Conservation (phyloP, 2,888 invertebrate genomes). For the Trissolcus brochymenae region DNA sequence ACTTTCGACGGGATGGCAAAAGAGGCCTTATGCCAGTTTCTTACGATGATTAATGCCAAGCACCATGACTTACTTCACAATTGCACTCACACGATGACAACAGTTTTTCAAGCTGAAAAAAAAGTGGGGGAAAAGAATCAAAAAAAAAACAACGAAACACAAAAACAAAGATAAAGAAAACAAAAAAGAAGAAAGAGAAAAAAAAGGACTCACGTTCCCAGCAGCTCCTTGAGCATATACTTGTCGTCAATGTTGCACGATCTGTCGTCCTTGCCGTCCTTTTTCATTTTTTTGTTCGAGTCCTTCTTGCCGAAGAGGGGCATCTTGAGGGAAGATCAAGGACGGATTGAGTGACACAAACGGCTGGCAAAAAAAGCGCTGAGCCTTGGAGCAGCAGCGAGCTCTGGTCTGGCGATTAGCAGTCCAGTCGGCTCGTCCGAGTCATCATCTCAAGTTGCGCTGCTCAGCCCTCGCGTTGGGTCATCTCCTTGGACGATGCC, state of each 20-base stretch:
- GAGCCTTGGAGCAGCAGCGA: background rate
- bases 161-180: background rate
- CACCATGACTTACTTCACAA: too few relatives aligned
- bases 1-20: too few relatives aligned
- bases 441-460: constrained; percentile 22
- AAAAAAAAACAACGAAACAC: background rate
- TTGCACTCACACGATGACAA: background rate
- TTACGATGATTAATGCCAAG: background rate
- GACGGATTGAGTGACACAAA: constrained; percentile 3
- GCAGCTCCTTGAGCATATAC: constrained; percentile 91
- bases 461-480: constrained; percentile 25
- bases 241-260: constrained; percentile 92
- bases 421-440: constrained; percentile 9
- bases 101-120: background rate
- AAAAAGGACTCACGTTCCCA: constrained; percentile 86
- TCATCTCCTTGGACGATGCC: constrained; percentile 22
- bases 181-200: too few relatives aligned
- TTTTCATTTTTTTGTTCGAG: constrained; percentile 89
- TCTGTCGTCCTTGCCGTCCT: constrained; percentile 88
- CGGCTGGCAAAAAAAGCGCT: constrained; percentile 1
- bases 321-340: constrained; percentile 25
- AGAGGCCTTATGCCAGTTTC: too few relatives aligned
- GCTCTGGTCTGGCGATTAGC: constrained; percentile 15
- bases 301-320: constrained; percentile 80
- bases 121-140: background rate